Base-by-base conservation (phyloP, 2,888 invertebrate species). In the Tiliacea citrago region DNA sequence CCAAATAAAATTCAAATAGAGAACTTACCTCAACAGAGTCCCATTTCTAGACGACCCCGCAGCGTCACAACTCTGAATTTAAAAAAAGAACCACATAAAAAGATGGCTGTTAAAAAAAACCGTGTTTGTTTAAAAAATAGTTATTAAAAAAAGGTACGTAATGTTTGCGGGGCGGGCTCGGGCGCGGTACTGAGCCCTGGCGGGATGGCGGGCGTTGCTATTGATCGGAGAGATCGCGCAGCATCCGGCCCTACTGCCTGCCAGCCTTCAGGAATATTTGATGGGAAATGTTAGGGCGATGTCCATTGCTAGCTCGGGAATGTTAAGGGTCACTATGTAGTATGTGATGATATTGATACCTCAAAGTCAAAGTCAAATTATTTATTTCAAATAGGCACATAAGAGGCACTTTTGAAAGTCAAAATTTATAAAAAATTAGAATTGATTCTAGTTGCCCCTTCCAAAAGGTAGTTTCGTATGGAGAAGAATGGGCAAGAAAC, bases 191-290 rank as follows among this genome's bases (percentile, higher is more conserved):
- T 91, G 91, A 88, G 88, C 87, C 89, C 84, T 89, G 92, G 88
- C 87, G 89, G 88, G 86, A 86, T 80, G 79, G 83, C 82, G 84
- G 81, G 81, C 73, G 82, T 86, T 88, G 88, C 84, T 93, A 95
- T 95, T 91, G 95, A 95, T 95, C 94, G 88, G 87, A 71, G 82
- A 88, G 86, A 90, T 76, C 90, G 95, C 95, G 95, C 95, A 95
- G 95, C 94, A 93, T 95, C 95, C 92, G 83, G 81, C 75, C 83
- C 87, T 85, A 85, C 88, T 81, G 79, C 85, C 85, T 79, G 78
- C 75, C 70, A 82, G 84, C 73, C 79, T 86, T 76, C 73, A 70
- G 75, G 79, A 81, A 79, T 73, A 73, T 16, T 55, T 60, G 79
- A 78, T 39, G 65, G 67, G 62, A 75, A 73, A 72, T 68, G 68